These are phyloP conservation scores for Drosophila oshimai DNA, from an alignment of 1,140 invertebrate species.

Conservation along the genomic window DNA sequence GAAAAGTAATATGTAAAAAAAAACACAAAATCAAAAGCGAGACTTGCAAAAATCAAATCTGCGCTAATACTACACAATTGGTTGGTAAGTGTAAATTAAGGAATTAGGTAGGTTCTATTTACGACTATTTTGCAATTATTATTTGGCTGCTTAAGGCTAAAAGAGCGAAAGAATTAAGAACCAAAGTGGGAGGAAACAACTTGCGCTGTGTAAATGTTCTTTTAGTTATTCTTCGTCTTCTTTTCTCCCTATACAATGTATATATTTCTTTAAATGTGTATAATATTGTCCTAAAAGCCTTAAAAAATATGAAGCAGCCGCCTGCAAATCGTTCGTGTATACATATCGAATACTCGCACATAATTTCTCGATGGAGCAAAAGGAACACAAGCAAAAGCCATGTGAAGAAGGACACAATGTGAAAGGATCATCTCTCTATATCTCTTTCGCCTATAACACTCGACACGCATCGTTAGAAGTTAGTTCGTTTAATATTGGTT, in stretches of 20 bases:
- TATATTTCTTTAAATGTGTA: constrained; percentile 53
- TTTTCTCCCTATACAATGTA: constrained; percentile 29
- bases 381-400: constrained; percentile 76
- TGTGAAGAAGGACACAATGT: constrained; percentile 48
- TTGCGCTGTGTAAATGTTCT: background rate
- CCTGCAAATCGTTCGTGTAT: constrained; percentile 6
- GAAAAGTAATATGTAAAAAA: constrained; percentile 32
- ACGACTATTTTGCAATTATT: constrained; percentile 37
- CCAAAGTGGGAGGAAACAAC: constrained; percentile 4
- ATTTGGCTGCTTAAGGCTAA: constrained; percentile 46
- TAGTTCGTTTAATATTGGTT: constrained; percentile 21
- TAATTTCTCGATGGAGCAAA: constrained; percentile 63
- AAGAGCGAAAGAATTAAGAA: constrained; percentile 35
- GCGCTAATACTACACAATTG: constrained; percentile 64
- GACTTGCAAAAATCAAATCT: constrained; percentile 76
- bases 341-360: constrained; percentile 32
- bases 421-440: constrained; percentile 31
- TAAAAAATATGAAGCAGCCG: constrained; percentile 63
- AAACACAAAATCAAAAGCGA: constrained; percentile 47
- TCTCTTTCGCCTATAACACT: constrained; percentile 28
- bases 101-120: constrained; percentile 44
- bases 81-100: constrained; percentile 42
- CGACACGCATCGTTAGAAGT: constrained; percentile 42
- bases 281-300: constrained; percentile 79
- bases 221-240: constrained; percentile 29